These are phyloP conservation scores for Falcaria lacertinaria DNA, from an alignment of 2,888 invertebrate species.

Conservation along the genomic window DNA sequence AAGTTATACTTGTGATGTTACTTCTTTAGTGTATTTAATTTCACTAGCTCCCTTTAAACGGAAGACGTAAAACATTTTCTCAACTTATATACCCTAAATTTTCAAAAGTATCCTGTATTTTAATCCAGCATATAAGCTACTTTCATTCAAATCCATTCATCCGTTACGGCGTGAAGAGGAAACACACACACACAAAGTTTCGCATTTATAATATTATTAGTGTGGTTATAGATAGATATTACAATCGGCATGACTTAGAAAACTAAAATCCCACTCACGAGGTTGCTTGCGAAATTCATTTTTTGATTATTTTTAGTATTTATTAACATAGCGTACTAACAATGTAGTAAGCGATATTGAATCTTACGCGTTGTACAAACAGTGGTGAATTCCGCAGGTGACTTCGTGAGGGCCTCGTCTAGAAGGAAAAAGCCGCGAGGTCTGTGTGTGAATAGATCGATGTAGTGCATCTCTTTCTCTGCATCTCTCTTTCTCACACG, in stretches of 20 bases:
- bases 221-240: too few species aligned
- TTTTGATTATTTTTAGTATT: conserved; percentile 23
- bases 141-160: too few species aligned
- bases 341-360: conserved; percentile 26
- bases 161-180: too few species aligned
- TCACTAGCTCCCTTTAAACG: too few species aligned
- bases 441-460: conserved; percentile 76
- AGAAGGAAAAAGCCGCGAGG: conserved; percentile 63
- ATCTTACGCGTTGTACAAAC: conserved; percentile 39
- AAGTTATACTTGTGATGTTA: too few species aligned
- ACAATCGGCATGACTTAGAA: conserved; percentile 12
- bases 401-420: conserved; percentile 73
- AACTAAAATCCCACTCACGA: conserved; percentile 62
- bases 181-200: too few species aligned
- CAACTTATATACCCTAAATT: too few species aligned
- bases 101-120: too few species aligned
- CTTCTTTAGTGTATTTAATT: too few species aligned
- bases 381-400: conserved; percentile 73
- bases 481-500: conserved; percentile 72
- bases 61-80: too few species aligned
- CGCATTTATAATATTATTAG: too few species aligned
- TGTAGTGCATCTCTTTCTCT: conserved; percentile 72
- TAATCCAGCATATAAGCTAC: too few species aligned
- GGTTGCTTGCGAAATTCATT: conserved; percentile 63
- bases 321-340: conserved; percentile 56